Percentiles rank a stretch among this genome's conserved stretches.
Conservation (phyloP, 92 coral and sea anemone genomes). For the Muricea muricata region DNA sequence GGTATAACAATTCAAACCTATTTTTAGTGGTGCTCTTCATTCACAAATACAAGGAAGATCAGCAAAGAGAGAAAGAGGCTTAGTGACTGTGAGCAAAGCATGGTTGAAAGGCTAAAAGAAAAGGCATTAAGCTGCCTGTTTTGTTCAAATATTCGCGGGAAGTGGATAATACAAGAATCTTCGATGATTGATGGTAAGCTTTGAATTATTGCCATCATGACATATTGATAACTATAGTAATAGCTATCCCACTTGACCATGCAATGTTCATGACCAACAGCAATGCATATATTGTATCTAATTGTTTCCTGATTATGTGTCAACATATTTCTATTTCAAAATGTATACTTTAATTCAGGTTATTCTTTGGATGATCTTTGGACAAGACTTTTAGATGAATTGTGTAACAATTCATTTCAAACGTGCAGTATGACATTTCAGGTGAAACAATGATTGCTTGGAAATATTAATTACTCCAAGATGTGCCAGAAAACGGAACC, state of each 20-base stretch:
- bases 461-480: neutral
- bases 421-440: conserved; percentile 13
- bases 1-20: neutral
- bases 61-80: neutral
- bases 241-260: too few relatives aligned
- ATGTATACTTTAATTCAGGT: neutral
- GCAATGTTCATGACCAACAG: neutral
- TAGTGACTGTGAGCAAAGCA: neutral
- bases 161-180: conserved; percentile 20
- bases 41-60: neutral
- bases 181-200: conserved; percentile 11
- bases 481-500: neutral
- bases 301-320: too few relatives aligned
- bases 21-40: conserved; percentile 21
- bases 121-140: neutral
- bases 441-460: conserved; percentile 8
- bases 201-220: neutral
- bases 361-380: conserved; percentile 24
- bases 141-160: conserved; percentile 6
- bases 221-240: neutral
- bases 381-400: neutral
- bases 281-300: too few relatives aligned
- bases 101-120: neutral
- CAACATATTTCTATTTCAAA: neutral
- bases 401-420: neutral